Base-by-base conservation (phyloP, 2,888 invertebrate species). In the Hyposoter dolosus region DNA sequence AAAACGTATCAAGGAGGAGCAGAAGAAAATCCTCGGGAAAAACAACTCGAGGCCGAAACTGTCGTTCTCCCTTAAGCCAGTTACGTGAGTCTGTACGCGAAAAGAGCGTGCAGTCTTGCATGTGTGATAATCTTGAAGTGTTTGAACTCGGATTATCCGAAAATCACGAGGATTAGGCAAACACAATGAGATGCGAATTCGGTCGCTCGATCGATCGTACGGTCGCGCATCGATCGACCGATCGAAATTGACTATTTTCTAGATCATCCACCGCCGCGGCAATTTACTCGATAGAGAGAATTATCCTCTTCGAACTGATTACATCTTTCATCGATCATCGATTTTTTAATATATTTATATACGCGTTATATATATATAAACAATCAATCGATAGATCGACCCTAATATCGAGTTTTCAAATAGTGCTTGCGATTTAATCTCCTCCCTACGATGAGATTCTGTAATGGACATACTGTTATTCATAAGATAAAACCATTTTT, bases 1-100 rank as follows among this genome's bases (percentile, higher is more conserved):
- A 93, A 98, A 97, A 92, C 96, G 98, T 91, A 96, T 97, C 85
- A 98, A 98, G 95, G 98, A 98, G 94, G 99, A 99, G 95, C 99
- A 99, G 95, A 99, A 98, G 95, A 98, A 98, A 95, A 99, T 99
- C 91, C 96, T 99, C 92, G 99, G 99, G 90, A 99, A 99, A 96
- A 98, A 98, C 94, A 99, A 99, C 95, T 98, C 99, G 85, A 96
- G 99, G 94, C 99, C 99, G 87, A 98, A 98, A 95, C 95, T 99
- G 90, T 99, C 99, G 78, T 99, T 99, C 95, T 96, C 97, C 76
- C 95, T 98, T 90, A 98, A 98, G 94, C 97, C 97, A 89, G 95
- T 96, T 91, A 97, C 96, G 95, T 96, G 96, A 96, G 95, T 95
- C 92, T 94, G 83, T 78, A 69, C 77, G 60, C 60, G 28, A 60